A percentile compares a stretch with the other conserved stretches of the same genome.
These are phyloP conservation scores for Ectropis crepuscularia DNA, from an alignment of 2,888 invertebrate species.

Conservation along the genomic window DNA sequence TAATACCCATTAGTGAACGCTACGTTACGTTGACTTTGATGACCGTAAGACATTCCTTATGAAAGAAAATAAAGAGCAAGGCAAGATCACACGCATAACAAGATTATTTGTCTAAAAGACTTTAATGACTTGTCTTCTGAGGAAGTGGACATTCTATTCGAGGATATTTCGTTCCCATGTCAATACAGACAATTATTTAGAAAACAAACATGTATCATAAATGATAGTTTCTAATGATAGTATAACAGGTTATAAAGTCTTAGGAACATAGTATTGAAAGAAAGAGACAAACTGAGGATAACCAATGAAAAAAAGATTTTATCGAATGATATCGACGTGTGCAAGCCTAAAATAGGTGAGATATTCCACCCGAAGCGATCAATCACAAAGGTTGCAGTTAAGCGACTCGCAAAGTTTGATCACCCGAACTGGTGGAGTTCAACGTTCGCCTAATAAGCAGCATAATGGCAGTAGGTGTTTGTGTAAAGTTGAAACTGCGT, in stretches of 20 bases:
- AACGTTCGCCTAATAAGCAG: constrained; percentile 55
- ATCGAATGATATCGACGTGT: constrained; percentile 27
- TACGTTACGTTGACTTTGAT: constrained; percentile 35
- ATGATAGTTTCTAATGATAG: constrained; percentile 32
- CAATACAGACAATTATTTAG: not conserved
- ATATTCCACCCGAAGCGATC: constrained; percentile 46
- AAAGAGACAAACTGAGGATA: constrained; percentile 39
- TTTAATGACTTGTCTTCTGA: not conserved
- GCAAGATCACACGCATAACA: constrained; percentile 8
- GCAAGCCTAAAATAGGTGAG: constrained; percentile 40
- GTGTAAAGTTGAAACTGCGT: constrained; percentile 36
- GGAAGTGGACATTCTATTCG: not conserved
- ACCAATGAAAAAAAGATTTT: constrained; percentile 26
- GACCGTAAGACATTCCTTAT: constrained; percentile 15
- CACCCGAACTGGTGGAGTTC: constrained; percentile 54
- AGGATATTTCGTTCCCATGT: not conserved
- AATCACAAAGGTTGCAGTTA: constrained; percentile 51
- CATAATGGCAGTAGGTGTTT: constrained; percentile 41
- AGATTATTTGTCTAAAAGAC: constrained; percentile 4
- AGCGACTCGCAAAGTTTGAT: constrained; percentile 53
- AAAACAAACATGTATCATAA: constrained; percentile 6
- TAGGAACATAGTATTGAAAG: constrained; percentile 13
- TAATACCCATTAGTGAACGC: constrained; percentile 25
- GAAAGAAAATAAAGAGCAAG: constrained; percentile 12
- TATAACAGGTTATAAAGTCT: constrained; percentile 40